These are phyloP conservation scores for Chrysolina oricalcia DNA, from an alignment of 2,888 invertebrate genomes.

Conservation along the genomic window DNA sequence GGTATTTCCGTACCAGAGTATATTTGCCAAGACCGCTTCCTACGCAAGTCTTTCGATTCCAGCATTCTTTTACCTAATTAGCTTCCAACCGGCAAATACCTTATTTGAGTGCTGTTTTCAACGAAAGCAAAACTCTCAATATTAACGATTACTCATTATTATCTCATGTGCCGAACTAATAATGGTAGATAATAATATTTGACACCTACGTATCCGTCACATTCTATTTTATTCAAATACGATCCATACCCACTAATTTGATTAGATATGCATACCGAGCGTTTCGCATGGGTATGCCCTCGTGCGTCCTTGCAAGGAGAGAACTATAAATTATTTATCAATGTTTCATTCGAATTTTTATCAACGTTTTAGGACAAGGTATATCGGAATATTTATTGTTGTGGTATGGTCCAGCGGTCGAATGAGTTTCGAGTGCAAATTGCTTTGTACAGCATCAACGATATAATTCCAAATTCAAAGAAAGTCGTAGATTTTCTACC, in stretches of 20 bases:
- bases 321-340: slow-evolving; percentile 31
- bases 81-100: background rate
- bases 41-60: background rate
- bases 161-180: slow-evolving; percentile 2
- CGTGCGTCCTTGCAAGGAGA: slow-evolving; percentile 31
- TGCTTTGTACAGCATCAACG: background rate
- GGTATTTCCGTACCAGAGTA: background rate
- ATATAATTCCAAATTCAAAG: no score
- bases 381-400: background rate
- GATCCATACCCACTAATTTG: slow-evolving; percentile 30
- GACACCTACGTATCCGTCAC: slow-evolving; percentile 26
- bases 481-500: no score
- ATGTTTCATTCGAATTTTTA: slow-evolving; percentile 22
- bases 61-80: background rate
- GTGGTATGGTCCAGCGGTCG: background rate
- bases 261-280: slow-evolving; percentile 31
- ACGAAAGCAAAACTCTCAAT: background rate
- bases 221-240: slow-evolving; percentile 27
- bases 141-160: background rate
- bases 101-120: background rate
- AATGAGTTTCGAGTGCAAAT: background rate
- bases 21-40: background rate
- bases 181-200: slow-evolving; percentile 28
- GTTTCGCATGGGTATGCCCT: slow-evolving; percentile 15
- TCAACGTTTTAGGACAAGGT: slow-evolving; percentile 23